Percentiles rank a stretch among this genome's conserved stretches.
Evolutionary conservation across 2,888 invertebrate species (phyloP).

Genomic region (Saturnia pavonia): DNA sequence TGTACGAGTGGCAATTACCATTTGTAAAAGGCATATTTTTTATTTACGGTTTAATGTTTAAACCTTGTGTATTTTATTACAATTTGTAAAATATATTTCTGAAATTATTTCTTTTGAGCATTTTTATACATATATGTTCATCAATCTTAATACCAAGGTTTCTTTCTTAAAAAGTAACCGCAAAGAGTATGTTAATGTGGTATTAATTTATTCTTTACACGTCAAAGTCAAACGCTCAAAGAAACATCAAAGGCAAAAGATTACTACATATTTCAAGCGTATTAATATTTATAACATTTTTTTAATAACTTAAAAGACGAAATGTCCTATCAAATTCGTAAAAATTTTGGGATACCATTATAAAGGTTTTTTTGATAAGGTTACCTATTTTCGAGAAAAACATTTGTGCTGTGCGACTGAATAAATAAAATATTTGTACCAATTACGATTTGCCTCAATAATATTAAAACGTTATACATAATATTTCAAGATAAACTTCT

Average conservation of each 20-base stretch:
- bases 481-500: too few relatives aligned
- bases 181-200: slow-evolving; percentile 20
- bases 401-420: too few relatives aligned
- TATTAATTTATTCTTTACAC: slow-evolving; percentile 33
- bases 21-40: too few relatives aligned
- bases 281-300: slow-evolving; percentile 5
- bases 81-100: not conserved
- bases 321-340: not conserved
- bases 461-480: too few relatives aligned
- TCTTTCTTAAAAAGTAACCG: slow-evolving; percentile 23
- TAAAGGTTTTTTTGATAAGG: not conserved
- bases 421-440: too few relatives aligned
- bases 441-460: too few relatives aligned
- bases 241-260: slow-evolving; percentile 51
- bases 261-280: slow-evolving; percentile 46
- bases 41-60: not conserved
- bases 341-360: not conserved
- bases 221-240: slow-evolving; percentile 40
- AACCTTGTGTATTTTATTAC: not conserved
- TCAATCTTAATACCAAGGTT: slow-evolving; percentile 20
- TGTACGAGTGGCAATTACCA: too few relatives aligned
- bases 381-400: too few relatives aligned
- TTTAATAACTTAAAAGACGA: not conserved
- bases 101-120: not conserved
- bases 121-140: not conserved